phyloP scores from a whole-genome alignment of 2,113 vertebrate genomes.

The Microtus ochrogaster region DNA sequence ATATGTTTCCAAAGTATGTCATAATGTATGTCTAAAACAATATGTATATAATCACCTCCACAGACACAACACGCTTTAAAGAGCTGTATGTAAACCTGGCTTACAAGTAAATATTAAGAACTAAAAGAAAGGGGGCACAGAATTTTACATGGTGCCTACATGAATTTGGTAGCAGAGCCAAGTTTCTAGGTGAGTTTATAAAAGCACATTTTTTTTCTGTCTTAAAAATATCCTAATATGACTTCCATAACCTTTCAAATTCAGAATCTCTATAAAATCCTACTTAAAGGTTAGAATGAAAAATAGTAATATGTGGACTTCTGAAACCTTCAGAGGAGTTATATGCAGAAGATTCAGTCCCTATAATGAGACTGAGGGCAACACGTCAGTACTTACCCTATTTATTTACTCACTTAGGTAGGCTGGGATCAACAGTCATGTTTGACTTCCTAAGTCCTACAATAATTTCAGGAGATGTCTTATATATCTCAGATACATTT shows the following conservation, averaged over 20 bases:
- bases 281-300: slow-evolving; percentile 63
- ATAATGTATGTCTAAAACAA: not conserved
- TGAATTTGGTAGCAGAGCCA: not conserved
- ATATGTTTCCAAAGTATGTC: not conserved
- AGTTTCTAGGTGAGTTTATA: not conserved
- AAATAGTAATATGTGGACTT: not conserved
- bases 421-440: not conserved
- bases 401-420: not conserved
- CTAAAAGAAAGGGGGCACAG: not conserved
- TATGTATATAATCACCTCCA: not conserved
- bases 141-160: not conserved
- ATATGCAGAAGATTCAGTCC: not conserved
- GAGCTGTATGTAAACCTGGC: not conserved
- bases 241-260: slow-evolving; percentile 19
- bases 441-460: not conserved
- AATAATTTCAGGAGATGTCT: no score
- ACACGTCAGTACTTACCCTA: not conserved
- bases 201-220: not conserved
- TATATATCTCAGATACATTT: not conserved
- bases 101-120: slow-evolving; percentile 11
- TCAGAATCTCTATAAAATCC: slow-evolving; percentile 58
- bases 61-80: not conserved
- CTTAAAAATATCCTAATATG: slow-evolving; percentile 5
- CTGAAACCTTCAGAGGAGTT: not conserved
- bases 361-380: not conserved